Evolutionary conservation across 2,797 vertebrate species (phyloP).

Genomic region (Brachyalestes nurse): DNA sequence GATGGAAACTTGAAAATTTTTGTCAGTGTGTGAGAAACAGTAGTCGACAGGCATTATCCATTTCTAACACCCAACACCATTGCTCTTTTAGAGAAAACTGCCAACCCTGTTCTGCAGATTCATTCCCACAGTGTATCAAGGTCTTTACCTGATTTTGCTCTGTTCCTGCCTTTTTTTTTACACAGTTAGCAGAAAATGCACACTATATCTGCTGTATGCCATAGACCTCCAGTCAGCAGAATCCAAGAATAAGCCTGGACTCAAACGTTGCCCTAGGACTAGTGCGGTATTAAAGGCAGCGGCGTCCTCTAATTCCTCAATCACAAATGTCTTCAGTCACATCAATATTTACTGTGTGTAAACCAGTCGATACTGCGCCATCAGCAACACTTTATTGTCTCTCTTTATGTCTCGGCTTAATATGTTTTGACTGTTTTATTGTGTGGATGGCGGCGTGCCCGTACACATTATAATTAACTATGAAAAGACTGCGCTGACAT

Average conservation of each 20-base stretch:
- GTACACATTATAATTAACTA: constrained; percentile 52
- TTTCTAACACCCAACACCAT: not conserved
- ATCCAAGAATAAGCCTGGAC: constrained; percentile 8
- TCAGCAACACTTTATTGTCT: constrained; percentile 56
- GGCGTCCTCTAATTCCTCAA: constrained; percentile 32
- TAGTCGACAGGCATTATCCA: constrained; percentile 1
- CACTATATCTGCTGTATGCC: not conserved
- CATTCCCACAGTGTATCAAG: constrained; percentile 4
- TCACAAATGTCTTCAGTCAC: constrained; percentile 43
- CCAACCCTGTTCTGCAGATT: not conserved
- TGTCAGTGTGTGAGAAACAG: not conserved
- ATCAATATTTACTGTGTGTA: constrained; percentile 52
- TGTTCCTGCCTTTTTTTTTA: not conserved
- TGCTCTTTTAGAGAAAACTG: not conserved
- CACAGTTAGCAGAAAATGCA: not conserved
- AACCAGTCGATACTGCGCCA: constrained; percentile 50
- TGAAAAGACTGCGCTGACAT: constrained; percentile 49
- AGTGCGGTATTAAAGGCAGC: not conserved
- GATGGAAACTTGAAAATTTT: not conserved
- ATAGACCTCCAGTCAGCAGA: constrained; percentile 24
- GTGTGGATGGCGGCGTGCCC: constrained; percentile 45
- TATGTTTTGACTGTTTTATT: constrained; percentile 59
- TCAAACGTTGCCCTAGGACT: too few relatives aligned
- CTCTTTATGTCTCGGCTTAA: constrained; percentile 51
- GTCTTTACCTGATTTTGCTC: not conserved